Evolutionary conservation across 2,113 vertebrate species (phyloP).

Genomic region (Chascanopsetta lugubris): DNA sequence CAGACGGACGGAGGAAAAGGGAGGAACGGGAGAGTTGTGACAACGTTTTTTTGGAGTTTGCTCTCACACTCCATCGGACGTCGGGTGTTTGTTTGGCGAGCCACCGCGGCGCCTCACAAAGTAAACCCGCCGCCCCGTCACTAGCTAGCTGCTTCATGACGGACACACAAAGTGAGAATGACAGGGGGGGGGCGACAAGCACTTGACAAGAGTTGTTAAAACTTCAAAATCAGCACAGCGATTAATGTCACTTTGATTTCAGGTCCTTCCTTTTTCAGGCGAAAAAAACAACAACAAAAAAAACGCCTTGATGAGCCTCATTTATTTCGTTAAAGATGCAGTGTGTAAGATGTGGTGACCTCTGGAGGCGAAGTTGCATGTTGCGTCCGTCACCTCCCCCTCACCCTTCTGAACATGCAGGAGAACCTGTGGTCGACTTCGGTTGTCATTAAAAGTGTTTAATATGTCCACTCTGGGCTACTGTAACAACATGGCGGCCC

Average conservation of each 20-base stretch:
- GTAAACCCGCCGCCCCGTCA: constrained; percentile 65
- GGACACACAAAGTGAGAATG: constrained; percentile 64
- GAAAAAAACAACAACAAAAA: too few species aligned
- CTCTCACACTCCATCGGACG: constrained; percentile 68
- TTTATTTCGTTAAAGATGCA: too few species aligned
- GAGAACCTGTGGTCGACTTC: too few species aligned
- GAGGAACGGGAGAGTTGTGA: constrained; percentile 66
- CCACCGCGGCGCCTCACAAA: constrained; percentile 76
- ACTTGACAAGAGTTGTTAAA: constrained; percentile 62
- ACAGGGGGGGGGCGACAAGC: constrained; percentile 41
- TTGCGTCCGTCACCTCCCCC: too few species aligned
- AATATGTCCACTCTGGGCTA: too few species aligned
- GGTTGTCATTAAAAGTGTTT: too few species aligned
- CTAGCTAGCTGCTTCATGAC: constrained; percentile 66
- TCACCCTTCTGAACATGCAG: too few species aligned
- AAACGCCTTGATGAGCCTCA: too few species aligned
- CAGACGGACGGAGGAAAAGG: constrained; percentile 61
- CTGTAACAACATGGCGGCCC: too few species aligned
- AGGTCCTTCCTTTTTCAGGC: background rate
- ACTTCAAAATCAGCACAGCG: constrained; percentile 34
- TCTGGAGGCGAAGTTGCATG: too few species aligned
- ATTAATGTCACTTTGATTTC: constrained; percentile 23
- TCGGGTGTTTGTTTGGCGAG: constrained; percentile 78
- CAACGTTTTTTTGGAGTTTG: constrained; percentile 74
- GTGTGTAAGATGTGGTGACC: too few species aligned